Evolutionary conservation across 2,888 invertebrate genomes (phyloP), one percentile per base, ranked within the genome.

Genomic region (Cheilosia vernalis): DNA sequence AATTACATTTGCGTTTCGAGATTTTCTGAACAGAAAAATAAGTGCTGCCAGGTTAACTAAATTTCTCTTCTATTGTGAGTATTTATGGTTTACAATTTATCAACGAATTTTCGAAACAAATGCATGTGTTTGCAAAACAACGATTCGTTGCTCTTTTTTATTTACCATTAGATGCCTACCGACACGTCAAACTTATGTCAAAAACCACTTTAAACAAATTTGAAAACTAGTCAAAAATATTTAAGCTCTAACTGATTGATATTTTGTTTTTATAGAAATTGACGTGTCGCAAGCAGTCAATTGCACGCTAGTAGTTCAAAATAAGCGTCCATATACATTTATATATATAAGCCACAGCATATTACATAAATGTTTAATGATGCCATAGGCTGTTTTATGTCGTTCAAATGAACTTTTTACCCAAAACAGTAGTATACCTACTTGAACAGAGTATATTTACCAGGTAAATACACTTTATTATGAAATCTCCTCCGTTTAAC

Each of bases 391-490:
- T 37, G 33, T 51, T 40, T 51, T 9, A 53, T 66, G 51, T 66
- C 51, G 53, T 66, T 40, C 51, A 27, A 51, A 27, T 6, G 0
- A 27, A 24, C 51, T 5, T 24, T 24, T 24, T 15, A 47, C 24
- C 37, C 37, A 37, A 0, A 30, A 47, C 17, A 30, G 19, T 30
- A 47, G 30, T 47, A 19, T 10, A 17, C n/a, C n/a, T n/a, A n/a
- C n/a, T 17, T n/a, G 30, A n/a, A 17, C 0, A 33, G 5, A n/a
- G 19, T n/a, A n/a, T n/a, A 6, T 64, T 64, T 21, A 10, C 7
- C 60, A 51, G 60, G 51, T 72, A 55, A 17, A 21, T 72, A 55
- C 21, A 30, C 55, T 55, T 63, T 19, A 73, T 33, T 24, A 37
- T 42, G 4, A 13, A 17, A 4, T n/a, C 17, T 13, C n/a, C 33